These are phyloP conservation scores for Clostera curtula DNA, from an alignment of 2,888 invertebrate genomes.

Conservation along the genomic window DNA sequence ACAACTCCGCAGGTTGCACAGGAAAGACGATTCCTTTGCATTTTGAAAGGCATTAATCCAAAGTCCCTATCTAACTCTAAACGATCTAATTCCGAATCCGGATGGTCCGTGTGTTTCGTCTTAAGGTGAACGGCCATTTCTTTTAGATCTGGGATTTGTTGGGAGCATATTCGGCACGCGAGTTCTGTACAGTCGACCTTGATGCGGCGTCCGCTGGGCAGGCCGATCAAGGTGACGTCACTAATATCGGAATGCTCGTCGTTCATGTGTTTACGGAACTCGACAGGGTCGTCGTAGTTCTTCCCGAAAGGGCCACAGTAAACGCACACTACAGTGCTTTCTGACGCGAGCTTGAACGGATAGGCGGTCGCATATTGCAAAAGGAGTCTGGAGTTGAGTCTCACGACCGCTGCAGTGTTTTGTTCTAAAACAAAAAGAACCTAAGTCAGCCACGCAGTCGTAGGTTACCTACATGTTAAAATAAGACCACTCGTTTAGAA, in stretches of 20 bases:
- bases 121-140: constrained; percentile 30
- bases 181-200: constrained; percentile 37
- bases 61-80: constrained; percentile 26
- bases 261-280: constrained; percentile 30
- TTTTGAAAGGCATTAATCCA: constrained; percentile 34
- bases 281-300: constrained; percentile 25
- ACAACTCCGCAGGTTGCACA: constrained; percentile 32
- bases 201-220: constrained; percentile 19
- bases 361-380: constrained; percentile 37
- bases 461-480: neutral
- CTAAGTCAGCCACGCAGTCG: constrained; percentile 13
- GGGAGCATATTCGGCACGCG: constrained; percentile 30
- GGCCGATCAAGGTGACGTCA: too few relatives aligned
- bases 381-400: constrained; percentile 34
- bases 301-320: constrained; percentile 39
- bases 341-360: constrained; percentile 43
- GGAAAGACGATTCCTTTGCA: constrained; percentile 23
- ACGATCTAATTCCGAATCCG: too few relatives aligned
- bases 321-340: constrained; percentile 34
- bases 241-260: constrained; percentile 28
- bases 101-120: constrained; percentile 21
- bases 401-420: constrained; percentile 27
- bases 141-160: constrained; percentile 20
- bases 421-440: constrained; percentile 46
- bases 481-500: neutral